Conservation (phyloP, 2,113 vertebrate species). For the Neodon shergylaensis region DNA sequence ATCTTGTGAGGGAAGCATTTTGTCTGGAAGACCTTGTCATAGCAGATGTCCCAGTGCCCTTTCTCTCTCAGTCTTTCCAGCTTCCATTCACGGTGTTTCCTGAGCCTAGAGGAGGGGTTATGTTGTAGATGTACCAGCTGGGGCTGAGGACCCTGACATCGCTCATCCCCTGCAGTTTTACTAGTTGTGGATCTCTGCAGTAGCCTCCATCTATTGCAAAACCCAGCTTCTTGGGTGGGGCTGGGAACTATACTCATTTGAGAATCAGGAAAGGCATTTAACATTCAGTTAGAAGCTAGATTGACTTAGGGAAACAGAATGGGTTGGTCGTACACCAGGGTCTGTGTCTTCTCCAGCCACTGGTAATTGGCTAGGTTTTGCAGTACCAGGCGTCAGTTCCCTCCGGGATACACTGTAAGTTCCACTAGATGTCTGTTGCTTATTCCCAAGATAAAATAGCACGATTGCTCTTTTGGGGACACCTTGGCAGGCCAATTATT, state of each 20-base stretch:
- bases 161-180: too few relatives aligned
- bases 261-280: neutral
- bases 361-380: neutral
- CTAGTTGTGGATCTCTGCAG: neutral
- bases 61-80: neutral
- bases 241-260: neutral
- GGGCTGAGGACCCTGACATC: neutral
- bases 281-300: neutral
- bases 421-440: neutral
- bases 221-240: too few relatives aligned
- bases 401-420: neutral
- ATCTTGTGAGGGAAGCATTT: neutral
- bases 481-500: neutral
- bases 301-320: neutral
- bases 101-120: neutral
- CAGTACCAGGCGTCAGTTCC: neutral
- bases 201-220: neutral
- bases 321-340: neutral
- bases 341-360: neutral
- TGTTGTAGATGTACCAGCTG: neutral
- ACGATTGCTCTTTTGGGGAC: neutral
- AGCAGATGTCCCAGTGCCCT: neutral
- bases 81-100: neutral
- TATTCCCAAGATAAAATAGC: neutral
- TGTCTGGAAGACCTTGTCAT: neutral